Percentiles rank a stretch among this genome's conserved stretches.
phyloP scores from a whole-genome alignment of 1,140 invertebrate genomes.

The Leucophenga varia region DNA sequence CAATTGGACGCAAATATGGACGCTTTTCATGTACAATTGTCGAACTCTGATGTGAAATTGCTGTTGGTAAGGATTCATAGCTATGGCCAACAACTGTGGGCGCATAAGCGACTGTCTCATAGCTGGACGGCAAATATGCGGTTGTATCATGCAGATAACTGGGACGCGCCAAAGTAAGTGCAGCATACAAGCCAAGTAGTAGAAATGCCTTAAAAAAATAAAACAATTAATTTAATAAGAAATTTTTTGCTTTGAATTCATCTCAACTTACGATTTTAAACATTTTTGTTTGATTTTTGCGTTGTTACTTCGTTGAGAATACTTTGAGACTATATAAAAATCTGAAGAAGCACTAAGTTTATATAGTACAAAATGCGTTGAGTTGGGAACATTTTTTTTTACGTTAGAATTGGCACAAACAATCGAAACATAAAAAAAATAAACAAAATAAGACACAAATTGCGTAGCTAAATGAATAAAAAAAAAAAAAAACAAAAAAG shows the following conservation, averaged over 20 bases:
- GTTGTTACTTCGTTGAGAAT: background rate
- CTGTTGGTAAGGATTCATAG: slow-evolving; percentile 40
- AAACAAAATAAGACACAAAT: too few species aligned
- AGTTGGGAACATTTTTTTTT: slow-evolving; percentile 34
- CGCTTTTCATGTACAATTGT: slow-evolving; percentile 58
- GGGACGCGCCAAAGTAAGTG: slow-evolving; percentile 26
- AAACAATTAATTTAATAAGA: too few species aligned
- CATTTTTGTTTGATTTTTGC: slow-evolving; percentile 26
- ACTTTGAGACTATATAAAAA: slow-evolving; percentile 23
- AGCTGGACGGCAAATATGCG: slow-evolving; percentile 18
- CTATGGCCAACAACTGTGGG: slow-evolving; percentile 40
- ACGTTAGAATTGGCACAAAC: slow-evolving; percentile 53
- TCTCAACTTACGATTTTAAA: slow-evolving; percentile 45
- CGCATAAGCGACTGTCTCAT: slow-evolving; percentile 37
- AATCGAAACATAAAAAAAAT: slow-evolving; percentile 42
- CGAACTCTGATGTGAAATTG: slow-evolving; percentile 59
- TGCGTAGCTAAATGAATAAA: too few species aligned
- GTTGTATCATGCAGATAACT: slow-evolving; percentile 26
- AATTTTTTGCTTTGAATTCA: too few species aligned
- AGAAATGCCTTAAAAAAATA: slow-evolving; percentile 22
- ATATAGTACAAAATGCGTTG: slow-evolving; percentile 33
- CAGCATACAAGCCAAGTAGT: slow-evolving; percentile 14
- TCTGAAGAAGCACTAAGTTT: slow-evolving; percentile 30
- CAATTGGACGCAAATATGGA: slow-evolving; percentile 45
- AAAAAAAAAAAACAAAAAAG: too few species aligned